These are phyloP conservation scores for Chironomus riparius DNA, from an alignment of 2,888 invertebrate genomes.

Conservation along the genomic window DNA sequence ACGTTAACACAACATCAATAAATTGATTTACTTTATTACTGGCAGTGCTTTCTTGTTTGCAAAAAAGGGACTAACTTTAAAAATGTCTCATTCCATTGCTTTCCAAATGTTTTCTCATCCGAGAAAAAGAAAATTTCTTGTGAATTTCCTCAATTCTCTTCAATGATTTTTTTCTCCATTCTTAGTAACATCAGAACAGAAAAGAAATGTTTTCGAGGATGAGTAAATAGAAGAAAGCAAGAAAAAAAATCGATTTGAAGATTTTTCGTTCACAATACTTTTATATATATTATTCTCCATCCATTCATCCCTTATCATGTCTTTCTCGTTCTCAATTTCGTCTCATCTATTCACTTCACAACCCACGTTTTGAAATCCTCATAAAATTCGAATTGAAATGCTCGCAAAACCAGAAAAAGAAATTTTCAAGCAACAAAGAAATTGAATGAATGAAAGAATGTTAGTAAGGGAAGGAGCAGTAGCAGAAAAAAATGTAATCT, in stretches of 20 bases:
- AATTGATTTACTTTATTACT: constrained; percentile 9
- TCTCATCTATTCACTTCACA: neutral
- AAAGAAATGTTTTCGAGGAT: neutral
- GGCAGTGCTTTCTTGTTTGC: neutral
- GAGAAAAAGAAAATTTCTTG: neutral
- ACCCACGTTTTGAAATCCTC: neutral
- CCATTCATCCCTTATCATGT: neutral
- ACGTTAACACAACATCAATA: constrained; percentile 17
- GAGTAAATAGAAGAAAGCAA: neutral
- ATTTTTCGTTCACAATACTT: neutral
- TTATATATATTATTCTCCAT: neutral
- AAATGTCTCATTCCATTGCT: neutral
- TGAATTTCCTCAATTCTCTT: neutral
- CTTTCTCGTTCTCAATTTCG: neutral
- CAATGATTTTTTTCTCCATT: neutral
- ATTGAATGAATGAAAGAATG: neutral
- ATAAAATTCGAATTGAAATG: constrained; percentile 24
- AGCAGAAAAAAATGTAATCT: constrained; percentile 12
- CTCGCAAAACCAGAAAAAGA: constrained; percentile 8
- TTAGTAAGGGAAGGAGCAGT: neutral
- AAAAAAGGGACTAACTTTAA: neutral
- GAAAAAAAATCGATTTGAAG: neutral
- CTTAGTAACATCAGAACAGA: neutral
- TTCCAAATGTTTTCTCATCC: neutral
- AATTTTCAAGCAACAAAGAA: constrained; percentile 1